Percentiles rank a stretch among this genome's conserved stretches.
Conservation (phyloP, 2,797 vertebrate genomes). For the Sphenodon punctatus region DNA sequence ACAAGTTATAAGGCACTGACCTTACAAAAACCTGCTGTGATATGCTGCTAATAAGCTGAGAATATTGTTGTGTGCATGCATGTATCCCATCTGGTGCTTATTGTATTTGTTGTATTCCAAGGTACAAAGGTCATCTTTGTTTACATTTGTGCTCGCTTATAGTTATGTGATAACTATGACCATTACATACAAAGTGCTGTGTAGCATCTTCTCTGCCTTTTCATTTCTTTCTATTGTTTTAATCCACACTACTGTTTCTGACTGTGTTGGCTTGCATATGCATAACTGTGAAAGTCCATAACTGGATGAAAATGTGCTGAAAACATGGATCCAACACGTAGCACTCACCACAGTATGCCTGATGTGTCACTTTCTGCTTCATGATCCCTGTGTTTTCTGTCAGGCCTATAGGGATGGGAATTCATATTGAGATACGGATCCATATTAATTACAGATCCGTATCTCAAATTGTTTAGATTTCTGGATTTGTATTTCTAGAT, state of each 20-base stretch:
- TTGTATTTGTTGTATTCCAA: neutral
- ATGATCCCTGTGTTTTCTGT: neutral
- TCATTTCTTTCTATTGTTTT: rapidly evolving
- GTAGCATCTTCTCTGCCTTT: neutral
- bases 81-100: neutral
- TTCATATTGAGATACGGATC: no score
- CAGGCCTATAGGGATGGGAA: no score
- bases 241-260: neutral
- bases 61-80: neutral
- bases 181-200: rapidly evolving
- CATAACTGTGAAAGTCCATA: rapidly evolving
- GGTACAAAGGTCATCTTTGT: neutral
- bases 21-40: no score
- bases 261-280: neutral
- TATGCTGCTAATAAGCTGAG: neutral
- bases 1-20: neutral
- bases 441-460: no score
- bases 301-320: neutral
- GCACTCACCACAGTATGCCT: neutral
- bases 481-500: no score
- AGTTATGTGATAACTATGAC: neutral
- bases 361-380: neutral
- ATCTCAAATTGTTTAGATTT: no score
- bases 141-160: neutral
- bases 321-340: neutral